Conservation (phyloP, 2,888 invertebrate genomes). For the Cosmorhoe ocellata region DNA sequence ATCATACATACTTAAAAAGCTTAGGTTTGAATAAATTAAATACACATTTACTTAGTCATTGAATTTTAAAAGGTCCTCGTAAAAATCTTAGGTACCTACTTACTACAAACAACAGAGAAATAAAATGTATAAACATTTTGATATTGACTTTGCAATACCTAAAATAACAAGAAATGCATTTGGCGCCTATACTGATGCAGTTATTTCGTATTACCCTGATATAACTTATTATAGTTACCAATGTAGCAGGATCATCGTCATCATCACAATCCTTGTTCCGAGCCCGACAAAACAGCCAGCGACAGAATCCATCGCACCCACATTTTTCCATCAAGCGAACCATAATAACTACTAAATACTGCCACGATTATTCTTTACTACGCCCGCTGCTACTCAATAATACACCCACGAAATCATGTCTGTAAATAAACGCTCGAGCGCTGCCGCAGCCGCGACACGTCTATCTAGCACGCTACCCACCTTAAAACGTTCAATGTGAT, state of each 20-base stretch:
- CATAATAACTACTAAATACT: slow-evolving; percentile 39
- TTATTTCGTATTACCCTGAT: no score
- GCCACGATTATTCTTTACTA: slow-evolving; percentile 34
- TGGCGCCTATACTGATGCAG: no score
- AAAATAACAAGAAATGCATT: no score
- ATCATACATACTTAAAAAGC: no score
- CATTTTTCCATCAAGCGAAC: slow-evolving; percentile 59
- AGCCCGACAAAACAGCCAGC: slow-evolving; percentile 63
- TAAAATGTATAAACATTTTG: no score
- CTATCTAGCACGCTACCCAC: slow-evolving; percentile 36
- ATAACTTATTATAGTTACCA: slow-evolving; percentile 28
- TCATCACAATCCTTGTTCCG: slow-evolving; percentile 37
- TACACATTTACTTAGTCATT: no score
- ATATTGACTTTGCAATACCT: no score
- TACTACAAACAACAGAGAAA: no score
- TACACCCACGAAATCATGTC: slow-evolving; percentile 46
- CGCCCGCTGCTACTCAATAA: slow-evolving; percentile 17
- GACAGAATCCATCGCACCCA: slow-evolving; percentile 65
- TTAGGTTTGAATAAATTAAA: no score
- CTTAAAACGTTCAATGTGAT: slow-evolving; percentile 32
- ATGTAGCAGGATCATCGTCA: slow-evolving; percentile 16
- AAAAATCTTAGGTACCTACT: no score
- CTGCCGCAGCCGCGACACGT: slow-evolving; percentile 26
- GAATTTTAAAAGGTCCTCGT: no score
- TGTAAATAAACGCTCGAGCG: slow-evolving; percentile 57